Conservation (phyloP, 2,113 vertebrate genomes). For the Taxidea taxus region DNA sequence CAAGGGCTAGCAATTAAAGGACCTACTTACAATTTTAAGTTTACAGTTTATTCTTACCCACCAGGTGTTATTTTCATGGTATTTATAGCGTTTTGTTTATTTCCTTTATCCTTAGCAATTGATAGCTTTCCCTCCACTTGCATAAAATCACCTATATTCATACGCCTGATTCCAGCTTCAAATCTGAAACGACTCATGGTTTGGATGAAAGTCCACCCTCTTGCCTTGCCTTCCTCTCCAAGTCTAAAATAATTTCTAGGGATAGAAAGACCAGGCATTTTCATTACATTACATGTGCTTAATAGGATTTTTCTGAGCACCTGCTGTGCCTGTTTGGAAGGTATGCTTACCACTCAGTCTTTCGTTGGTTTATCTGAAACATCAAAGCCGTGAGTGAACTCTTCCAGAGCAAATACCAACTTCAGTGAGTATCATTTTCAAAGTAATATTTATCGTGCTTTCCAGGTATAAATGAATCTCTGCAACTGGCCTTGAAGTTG, state of each 20-base stretch:
- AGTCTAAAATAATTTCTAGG: conserved; percentile 30
- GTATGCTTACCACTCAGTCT: not conserved
- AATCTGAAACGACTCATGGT: not conserved
- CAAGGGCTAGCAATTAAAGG: not conserved
- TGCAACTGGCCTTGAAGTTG: conserved; percentile 38
- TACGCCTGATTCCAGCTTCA: not conserved
- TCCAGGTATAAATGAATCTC: conserved; percentile 35
- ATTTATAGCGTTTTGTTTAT: not conserved
- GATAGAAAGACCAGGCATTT: conserved; percentile 32
- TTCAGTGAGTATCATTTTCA: conserved; percentile 65
- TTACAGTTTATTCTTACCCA: not conserved
- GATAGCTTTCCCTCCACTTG: not conserved
- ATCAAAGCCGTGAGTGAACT: conserved; percentile 56
- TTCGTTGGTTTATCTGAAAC: conserved; percentile 57
- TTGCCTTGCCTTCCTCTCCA: not conserved
- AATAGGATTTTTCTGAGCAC: conserved; percentile 52
- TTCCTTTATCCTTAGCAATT: not conserved
- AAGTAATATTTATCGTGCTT: conserved; percentile 53
- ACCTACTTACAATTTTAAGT: conserved; percentile 6
- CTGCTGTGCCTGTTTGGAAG: conserved; percentile 8
- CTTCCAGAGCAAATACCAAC: conserved; percentile 52
- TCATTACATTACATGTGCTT: conserved; percentile 41
- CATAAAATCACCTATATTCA: not conserved
- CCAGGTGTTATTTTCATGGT: not conserved
- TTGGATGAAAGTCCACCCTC: not conserved